These are phyloP conservation scores for Hirundo rustica DNA, from an alignment of 2,797 vertebrate genomes.

Conservation along the genomic window DNA sequence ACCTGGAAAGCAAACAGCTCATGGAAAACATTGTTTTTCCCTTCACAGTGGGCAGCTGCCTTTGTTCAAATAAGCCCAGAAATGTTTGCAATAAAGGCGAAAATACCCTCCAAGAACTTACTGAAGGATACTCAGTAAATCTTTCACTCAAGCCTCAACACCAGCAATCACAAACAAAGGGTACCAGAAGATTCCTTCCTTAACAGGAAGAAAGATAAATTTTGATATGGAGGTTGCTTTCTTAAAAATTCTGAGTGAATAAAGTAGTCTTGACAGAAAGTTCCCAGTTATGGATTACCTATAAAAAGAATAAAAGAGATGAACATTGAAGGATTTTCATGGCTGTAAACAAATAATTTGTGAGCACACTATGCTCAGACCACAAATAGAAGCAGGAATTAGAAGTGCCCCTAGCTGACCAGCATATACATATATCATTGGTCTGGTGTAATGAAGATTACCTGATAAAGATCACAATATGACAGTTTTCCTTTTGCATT, in stretches of 20 bases:
- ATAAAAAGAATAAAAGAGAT: conserved; percentile 82
- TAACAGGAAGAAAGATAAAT: background rate
- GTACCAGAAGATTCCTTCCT: background rate
- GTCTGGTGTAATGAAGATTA: conserved; percentile 90
- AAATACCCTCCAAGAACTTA: conserved; percentile 12
- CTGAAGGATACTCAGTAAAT: conserved; percentile 20
- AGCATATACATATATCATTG: conserved; percentile 88
- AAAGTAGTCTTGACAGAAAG: conserved; percentile 72
- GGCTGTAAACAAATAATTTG: conserved; percentile 84
- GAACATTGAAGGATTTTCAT: conserved; percentile 77
- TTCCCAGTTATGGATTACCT: conserved; percentile 78
- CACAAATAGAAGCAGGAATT: conserved; percentile 78
- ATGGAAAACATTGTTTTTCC: background rate
- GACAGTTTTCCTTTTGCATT: conserved; percentile 92
- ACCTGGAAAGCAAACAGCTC: background rate
- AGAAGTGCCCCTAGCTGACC: conserved; percentile 81
- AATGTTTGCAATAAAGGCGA: background rate
- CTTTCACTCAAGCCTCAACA: background rate
- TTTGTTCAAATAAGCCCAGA: conserved; percentile 38
- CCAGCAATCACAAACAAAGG: background rate
- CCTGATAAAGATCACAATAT: conserved; percentile 99
- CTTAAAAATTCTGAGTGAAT: conserved; percentile 71
- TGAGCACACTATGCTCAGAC: conserved; percentile 68
- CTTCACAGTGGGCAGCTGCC: background rate
- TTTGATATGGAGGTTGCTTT: conserved; percentile 60